Base-by-base conservation (phyloP, 2,888 invertebrate species). In the Apamea epomidion region DNA sequence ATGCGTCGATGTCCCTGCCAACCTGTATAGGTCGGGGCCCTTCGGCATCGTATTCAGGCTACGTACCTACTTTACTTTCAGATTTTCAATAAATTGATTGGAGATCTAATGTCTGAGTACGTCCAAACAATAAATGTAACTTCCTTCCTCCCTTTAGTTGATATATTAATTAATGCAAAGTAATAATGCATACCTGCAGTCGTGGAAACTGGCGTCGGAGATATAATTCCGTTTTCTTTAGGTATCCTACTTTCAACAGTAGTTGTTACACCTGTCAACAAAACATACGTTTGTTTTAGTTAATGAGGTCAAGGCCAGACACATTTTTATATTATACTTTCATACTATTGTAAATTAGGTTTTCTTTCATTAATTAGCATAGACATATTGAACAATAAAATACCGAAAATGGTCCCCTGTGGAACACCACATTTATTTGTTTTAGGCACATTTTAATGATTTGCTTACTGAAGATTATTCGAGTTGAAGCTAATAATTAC, bases 161-260 rank as follows among this genome's bases (percentile, higher is more conserved):
- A n/a, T n/a, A 18, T 21, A 51, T 4, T 25, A 25, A 58, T n/a
- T 7, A 42, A 21, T 58, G 54, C 37, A 37, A 54, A 58, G 6
- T 54, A 25, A 70, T 10, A n/a, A 60, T 48, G 85, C 85, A 64
- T 87, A 96, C 96, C 96, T 91, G 96, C 90, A 21, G 95, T 89
- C n/a, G 95, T 90, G 42, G 95, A 90, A 6, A 91, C 91, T 0
- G 95, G 92, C 16, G 95, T 90, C 2, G 95, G 89, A 60, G 95
- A 91, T 45, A 94, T 92, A 64, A 96, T 92, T 42, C 96, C 96
- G 86, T 97, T 96, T 87, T 97, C 96, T 90, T 95, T 94, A 80
- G 93, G 84, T 92, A 95, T 90, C 87, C 94, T 94, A 91, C 87
- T 94, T 78, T 96, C 95, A 45, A 86, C 89, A 51, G 94, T 83